phyloP scores from a whole-genome alignment of 2,797 vertebrate species.

The Characodon lateralis region DNA sequence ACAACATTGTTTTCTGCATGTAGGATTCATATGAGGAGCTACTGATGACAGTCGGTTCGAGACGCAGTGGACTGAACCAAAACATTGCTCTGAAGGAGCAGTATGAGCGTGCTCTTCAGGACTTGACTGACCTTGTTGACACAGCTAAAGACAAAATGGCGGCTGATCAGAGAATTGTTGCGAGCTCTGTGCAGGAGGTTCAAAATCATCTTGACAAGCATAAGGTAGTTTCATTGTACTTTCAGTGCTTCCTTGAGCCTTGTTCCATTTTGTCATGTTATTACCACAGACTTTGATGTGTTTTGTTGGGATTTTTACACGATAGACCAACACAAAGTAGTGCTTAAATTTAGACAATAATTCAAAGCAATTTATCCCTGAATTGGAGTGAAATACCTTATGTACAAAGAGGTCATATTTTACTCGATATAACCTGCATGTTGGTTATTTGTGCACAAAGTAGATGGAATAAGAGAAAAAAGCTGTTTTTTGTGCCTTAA shows the following conservation, averaged over 20 bases:
- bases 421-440: neutral
- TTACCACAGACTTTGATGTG: too few relatives aligned
- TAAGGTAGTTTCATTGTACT: slow-evolving; percentile 79
- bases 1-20: neutral
- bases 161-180: slow-evolving; percentile 85
- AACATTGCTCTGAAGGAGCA: slow-evolving; percentile 89
- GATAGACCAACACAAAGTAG: too few relatives aligned
- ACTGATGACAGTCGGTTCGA: slow-evolving; percentile 85
- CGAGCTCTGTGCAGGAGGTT: slow-evolving; percentile 87
- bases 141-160: slow-evolving; percentile 92
- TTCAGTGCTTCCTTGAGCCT: neutral
- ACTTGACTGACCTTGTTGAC: slow-evolving; percentile 89
- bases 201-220: slow-evolving; percentile 87
- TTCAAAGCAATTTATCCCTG: neutral
- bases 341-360: neutral
- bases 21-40: slow-evolving; percentile 92
- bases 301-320: too few relatives aligned
- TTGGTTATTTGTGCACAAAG: too few relatives aligned
- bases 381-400: neutral
- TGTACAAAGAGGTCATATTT: neutral
- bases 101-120: slow-evolving; percentile 88
- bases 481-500: neutral
- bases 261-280: neutral
- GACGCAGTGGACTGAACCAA: slow-evolving; percentile 88
- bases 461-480: neutral